Evolutionary conservation across 2,888 invertebrate species (phyloP).

Genomic region (Drosophila conformis): DNA sequence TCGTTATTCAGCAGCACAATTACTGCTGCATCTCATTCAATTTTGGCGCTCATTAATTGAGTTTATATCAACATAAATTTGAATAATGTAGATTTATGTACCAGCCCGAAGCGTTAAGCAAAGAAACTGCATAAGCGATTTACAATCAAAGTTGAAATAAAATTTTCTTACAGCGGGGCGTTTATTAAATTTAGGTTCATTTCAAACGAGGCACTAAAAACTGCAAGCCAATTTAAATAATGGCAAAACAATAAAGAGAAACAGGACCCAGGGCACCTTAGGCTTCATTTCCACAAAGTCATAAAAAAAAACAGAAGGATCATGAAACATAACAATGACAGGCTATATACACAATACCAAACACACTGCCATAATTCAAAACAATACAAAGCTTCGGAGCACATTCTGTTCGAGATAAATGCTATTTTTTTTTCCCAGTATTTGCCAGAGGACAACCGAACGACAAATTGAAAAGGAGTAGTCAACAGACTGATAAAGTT

Average conservation of each 20-base stretch:
- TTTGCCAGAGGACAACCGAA: conserved; percentile 5
- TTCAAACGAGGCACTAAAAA: conserved; percentile 12
- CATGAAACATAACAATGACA: conserved; percentile 25
- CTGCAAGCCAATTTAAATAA: conserved; percentile 37
- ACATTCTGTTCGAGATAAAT: conserved; percentile 15
- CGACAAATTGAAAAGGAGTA: conserved; percentile 23
- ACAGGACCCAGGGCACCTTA: conserved; percentile 25
- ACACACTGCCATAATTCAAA: conserved; percentile 18
- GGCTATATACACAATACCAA: conserved; percentile 9
- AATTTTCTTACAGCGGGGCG: conserved; percentile 9
- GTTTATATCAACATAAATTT: conserved; percentile 36
- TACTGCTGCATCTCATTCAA: not conserved
- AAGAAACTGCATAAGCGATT: conserved; percentile 34
- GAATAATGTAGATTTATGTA: conserved; percentile 28
- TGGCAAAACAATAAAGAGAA: conserved; percentile 43
- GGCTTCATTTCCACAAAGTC: conserved; percentile 42
- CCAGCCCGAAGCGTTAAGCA: not conserved
- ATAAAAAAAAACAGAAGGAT: conserved; percentile 32
- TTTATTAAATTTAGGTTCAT: conserved; percentile 24
- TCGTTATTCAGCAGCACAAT: not conserved
- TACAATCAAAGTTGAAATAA: conserved; percentile 44
- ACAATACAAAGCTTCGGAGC: conserved; percentile 18
- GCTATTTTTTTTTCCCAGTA: not conserved
- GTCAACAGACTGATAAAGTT: conserved; percentile 47
- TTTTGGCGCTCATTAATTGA: conserved; percentile 8